Percentiles rank a stretch among this genome's conserved stretches.
Evolutionary conservation across 2,888 invertebrate genomes (phyloP).

Genomic region (Eupithecia tripunctaria): DNA sequence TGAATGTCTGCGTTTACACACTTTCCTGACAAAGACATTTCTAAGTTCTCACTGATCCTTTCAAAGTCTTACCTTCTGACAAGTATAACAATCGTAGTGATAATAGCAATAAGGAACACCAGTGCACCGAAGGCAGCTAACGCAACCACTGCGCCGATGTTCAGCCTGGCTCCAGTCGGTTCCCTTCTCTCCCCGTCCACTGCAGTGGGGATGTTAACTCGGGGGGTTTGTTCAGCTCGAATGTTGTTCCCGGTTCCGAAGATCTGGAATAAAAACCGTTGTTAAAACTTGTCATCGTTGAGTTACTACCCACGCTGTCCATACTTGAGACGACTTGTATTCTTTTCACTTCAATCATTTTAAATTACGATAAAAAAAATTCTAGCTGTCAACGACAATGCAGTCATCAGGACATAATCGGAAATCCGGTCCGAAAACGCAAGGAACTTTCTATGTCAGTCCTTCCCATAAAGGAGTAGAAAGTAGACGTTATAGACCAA

Average conservation of each 20-base stretch:
- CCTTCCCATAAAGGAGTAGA: not conserved
- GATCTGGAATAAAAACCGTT: conserved; percentile 60
- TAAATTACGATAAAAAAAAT: not conserved
- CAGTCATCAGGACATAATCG: not conserved
- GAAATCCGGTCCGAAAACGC: not conserved
- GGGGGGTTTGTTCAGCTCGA: conserved; percentile 86
- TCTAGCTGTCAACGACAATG: not conserved
- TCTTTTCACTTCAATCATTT: not conserved
- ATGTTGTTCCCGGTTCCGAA: conserved; percentile 82
- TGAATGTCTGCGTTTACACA: not conserved
- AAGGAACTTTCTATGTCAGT: not conserved
- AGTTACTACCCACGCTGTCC: not conserved
- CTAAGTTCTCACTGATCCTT: not conserved
- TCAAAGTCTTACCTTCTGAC: conserved; percentile 88
- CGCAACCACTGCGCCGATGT: conserved; percentile 94
- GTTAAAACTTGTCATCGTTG: not conserved
- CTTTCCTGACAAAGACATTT: not conserved
- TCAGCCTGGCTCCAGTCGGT: conserved; percentile 88
- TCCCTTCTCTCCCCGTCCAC: conserved; percentile 86
- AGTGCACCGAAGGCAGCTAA: conserved; percentile 96
- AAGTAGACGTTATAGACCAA: not conserved
- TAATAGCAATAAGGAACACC: conserved; percentile 94
- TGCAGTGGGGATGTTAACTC: conserved; percentile 87
- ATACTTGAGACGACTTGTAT: not conserved
- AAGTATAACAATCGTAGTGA: conserved; percentile 94